phyloP scores from a whole-genome alignment of 2,797 vertebrate genomes.

The Rhinoraja longicauda region DNA sequence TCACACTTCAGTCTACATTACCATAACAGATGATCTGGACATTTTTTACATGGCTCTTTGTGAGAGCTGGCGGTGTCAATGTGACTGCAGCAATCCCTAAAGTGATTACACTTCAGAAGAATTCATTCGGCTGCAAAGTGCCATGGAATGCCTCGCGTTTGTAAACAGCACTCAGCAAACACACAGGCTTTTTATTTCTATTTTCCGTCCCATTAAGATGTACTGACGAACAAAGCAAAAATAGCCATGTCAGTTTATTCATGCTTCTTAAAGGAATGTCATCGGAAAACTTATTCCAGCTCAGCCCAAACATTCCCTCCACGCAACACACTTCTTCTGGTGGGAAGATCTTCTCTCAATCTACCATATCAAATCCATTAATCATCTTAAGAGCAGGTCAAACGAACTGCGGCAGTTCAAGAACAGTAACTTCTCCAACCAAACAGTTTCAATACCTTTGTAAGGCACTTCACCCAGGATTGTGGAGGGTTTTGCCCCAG shows the following conservation, averaged over 20 bases:
- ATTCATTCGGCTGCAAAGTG: not conserved
- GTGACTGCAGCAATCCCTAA: not conserved
- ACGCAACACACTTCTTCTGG: not conserved
- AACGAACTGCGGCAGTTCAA: no score
- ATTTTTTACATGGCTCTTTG: not conserved
- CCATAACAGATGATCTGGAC: not conserved
- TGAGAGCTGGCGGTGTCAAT: not conserved
- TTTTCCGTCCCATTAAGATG: not conserved
- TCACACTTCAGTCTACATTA: not conserved
- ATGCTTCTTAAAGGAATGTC: not conserved
- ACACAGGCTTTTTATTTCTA: not conserved
- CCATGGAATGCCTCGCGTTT: not conserved
- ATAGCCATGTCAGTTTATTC: not conserved
- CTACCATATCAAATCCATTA: no score
- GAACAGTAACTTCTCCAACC: no score
- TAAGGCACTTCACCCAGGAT: no score
- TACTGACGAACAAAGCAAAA: not conserved
- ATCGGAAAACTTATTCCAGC: not conserved
- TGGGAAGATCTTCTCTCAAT: no score
- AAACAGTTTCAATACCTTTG: no score
- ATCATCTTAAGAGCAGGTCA: no score
- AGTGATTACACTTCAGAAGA: not conserved
- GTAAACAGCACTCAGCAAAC: not conserved
- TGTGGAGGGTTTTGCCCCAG: no score
- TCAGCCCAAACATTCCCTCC: not conserved